Percentiles rank a stretch among this genome's conserved stretches.
phyloP scores from a whole-genome alignment of 2,797 vertebrate species.

The Bradypodion ventrale region DNA sequence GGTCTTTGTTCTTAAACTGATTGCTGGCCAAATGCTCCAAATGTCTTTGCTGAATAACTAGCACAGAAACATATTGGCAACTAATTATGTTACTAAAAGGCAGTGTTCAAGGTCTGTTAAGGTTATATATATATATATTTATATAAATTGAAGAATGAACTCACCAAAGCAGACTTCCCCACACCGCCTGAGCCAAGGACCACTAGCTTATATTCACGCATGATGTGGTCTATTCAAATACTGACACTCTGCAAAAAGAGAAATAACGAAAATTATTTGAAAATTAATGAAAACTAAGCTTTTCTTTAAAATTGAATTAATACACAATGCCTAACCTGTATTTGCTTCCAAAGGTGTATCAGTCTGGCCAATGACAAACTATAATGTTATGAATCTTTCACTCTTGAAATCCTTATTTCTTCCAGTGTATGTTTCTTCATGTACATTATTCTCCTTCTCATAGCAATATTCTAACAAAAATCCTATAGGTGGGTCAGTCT shows the following conservation, averaged over 20 bases:
- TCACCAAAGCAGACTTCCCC: constrained; percentile 98
- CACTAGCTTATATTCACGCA: constrained; percentile 99
- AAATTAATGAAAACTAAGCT: constrained; percentile 32
- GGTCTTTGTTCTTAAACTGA: background rate
- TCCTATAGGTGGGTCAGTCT: too few relatives aligned
- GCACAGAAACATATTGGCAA: background rate
- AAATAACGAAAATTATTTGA: constrained; percentile 38
- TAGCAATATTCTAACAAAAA: too few relatives aligned
- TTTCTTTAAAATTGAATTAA: rapidly evolving
- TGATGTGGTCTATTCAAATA: constrained; percentile 87
- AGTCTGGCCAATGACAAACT: background rate
- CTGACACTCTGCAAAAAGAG: constrained; percentile 79
- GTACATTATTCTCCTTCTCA: too few relatives aligned
- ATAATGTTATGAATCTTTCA: too few relatives aligned
- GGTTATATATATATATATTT: too few relatives aligned
- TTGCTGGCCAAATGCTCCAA: background rate
- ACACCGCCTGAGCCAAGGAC: constrained; percentile 99
- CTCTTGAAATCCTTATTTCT: too few relatives aligned
- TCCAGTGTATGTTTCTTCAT: too few relatives aligned
- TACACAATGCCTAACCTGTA: rapidly evolving
- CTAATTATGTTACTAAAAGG: background rate
- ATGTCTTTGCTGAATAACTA: background rate
- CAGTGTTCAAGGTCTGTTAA: background rate
- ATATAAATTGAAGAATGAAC: constrained; percentile 53
- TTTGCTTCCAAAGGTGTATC: background rate